A percentile compares a stretch with the other conserved stretches of the same genome.
Evolutionary conservation across 1,140 invertebrate species (phyloP).

Genomic region (Cepaea nemoralis): DNA sequence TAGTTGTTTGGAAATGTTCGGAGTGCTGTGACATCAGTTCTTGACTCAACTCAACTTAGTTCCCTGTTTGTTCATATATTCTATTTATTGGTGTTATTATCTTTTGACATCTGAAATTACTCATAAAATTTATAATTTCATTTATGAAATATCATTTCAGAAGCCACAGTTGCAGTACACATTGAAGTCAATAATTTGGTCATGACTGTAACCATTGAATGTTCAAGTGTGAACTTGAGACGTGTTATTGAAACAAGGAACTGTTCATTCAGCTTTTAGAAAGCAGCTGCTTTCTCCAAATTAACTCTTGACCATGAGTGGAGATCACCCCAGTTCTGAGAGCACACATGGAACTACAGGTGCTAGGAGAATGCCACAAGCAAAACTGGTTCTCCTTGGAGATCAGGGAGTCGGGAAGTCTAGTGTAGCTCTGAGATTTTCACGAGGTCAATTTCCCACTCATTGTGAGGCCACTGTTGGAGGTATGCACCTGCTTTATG

Average conservation of each 20-base stretch:
- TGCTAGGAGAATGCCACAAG: slow-evolving; percentile 77
- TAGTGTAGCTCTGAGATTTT: slow-evolving; percentile 97
- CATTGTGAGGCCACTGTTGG: slow-evolving; percentile 99
- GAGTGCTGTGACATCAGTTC: too few species aligned
- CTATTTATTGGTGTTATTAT: too few species aligned
- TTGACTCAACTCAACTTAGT: too few species aligned
- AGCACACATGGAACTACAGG: background rate
- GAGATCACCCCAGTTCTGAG: slow-evolving; percentile 4
- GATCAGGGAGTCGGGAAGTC: slow-evolving; percentile 99
- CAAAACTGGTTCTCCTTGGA: slow-evolving; percentile 97
- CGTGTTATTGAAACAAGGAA: background rate
- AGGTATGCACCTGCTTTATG: slow-evolving; percentile 74
- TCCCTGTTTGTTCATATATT: too few species aligned
- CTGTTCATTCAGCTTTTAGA: background rate
- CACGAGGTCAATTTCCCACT: slow-evolving; percentile 99
- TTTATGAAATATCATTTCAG: too few species aligned
- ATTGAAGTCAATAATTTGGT: too few species aligned
- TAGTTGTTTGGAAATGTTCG: too few species aligned
- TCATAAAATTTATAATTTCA: too few species aligned
- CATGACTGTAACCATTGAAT: slow-evolving; percentile 14
- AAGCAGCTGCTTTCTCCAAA: background rate
- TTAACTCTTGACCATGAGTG: background rate
- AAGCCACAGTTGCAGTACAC: too few species aligned
- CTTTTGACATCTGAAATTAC: too few species aligned
- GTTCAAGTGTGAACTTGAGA: background rate